These are phyloP conservation scores for Apocrypta bakeri DNA, from an alignment of 1,140 invertebrate species.

Conservation along the genomic window DNA sequence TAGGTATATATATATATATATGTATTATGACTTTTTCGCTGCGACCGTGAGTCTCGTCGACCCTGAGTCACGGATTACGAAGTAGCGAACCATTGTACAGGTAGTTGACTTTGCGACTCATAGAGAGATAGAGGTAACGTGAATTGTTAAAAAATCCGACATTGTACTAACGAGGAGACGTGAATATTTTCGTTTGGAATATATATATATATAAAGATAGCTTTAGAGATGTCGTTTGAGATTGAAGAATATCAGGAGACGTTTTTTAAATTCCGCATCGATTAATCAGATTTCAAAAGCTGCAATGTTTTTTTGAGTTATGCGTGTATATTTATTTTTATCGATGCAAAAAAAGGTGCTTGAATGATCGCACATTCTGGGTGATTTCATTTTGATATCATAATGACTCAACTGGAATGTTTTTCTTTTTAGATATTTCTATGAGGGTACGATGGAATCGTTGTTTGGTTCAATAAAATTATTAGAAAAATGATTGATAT, in stretches of 20 bases:
- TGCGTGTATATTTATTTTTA: not conserved
- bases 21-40: slow-evolving; percentile 36
- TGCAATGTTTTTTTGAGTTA: not conserved
- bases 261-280: not conserved
- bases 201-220: too few relatives aligned
- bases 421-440: too few relatives aligned
- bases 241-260: not conserved
- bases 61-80: slow-evolving; percentile 10
- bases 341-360: too few relatives aligned
- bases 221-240: too few relatives aligned
- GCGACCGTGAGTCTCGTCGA: slow-evolving; percentile 45
- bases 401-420: too few relatives aligned
- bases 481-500: too few relatives aligned
- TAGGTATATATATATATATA: too few relatives aligned
- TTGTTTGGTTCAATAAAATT: too few relatives aligned
- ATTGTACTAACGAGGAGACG: not conserved
- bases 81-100: slow-evolving; percentile 17
- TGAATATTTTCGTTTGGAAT: not conserved
- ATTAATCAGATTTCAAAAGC: not conserved
- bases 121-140: not conserved
- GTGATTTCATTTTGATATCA: too few relatives aligned
- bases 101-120: not conserved
- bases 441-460: too few relatives aligned
- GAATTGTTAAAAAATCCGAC: slow-evolving; percentile 32
- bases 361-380: too few relatives aligned